phyloP scores from a whole-genome alignment of 2,888 invertebrate species.

The Pristionchus entomophagus region DNA sequence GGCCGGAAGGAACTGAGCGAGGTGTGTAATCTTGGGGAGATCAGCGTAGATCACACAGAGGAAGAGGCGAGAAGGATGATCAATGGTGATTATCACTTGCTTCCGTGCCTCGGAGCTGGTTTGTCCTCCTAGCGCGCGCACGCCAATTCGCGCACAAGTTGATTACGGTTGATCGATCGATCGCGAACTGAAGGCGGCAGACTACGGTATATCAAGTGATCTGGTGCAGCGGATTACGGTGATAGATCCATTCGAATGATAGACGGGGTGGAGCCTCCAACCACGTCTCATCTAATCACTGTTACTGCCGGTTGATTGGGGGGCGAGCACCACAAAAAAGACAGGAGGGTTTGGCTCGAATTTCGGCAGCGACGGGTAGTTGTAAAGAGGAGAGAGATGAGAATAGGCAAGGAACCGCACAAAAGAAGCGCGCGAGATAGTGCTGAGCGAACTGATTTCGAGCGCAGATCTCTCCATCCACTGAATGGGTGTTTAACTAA shows the following conservation, averaged over 20 bases:
- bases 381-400: background rate
- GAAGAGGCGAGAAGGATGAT: constrained; percentile 22
- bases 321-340: background rate
- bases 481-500: background rate
- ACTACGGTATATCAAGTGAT: background rate
- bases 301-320: background rate
- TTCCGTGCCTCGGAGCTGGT: constrained; percentile 1
- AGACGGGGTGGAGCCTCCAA: constrained; percentile 25
- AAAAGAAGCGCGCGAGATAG: background rate
- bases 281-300: background rate
- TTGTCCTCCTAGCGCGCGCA: background rate
- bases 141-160: background rate
- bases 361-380: background rate
- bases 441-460: background rate
- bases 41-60: background rate
- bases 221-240: background rate
- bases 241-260: background rate
- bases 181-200: background rate
- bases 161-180: constrained; percentile 13
- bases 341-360: background rate
- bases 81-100: constrained; percentile 32
- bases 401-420: background rate
- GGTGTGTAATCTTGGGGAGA: constrained; percentile 20
- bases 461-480: background rate
- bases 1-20: background rate